Conservation (phyloP, 2,797 vertebrate genomes). For the Stomatorhinus walkeri region DNA sequence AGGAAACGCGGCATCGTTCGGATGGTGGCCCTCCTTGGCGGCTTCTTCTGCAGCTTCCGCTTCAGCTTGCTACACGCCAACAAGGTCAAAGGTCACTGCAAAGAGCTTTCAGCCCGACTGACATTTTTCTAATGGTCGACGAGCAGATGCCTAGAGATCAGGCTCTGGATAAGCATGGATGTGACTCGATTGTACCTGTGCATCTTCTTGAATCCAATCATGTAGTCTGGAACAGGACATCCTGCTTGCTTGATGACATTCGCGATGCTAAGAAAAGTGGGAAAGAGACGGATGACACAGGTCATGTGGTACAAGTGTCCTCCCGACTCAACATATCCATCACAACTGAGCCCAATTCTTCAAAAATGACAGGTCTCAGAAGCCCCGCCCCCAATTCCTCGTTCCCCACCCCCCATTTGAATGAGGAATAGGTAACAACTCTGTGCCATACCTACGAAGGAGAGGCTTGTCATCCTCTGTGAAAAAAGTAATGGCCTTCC, state of each 20-base stretch:
- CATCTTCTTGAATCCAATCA: constrained; percentile 80
- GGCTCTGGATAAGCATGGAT: neutral
- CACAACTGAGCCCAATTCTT: neutral
- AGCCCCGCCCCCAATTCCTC: neutral
- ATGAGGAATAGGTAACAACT: neutral
- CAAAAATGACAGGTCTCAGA: neutral
- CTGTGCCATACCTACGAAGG: constrained; percentile 72
- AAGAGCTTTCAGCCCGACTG: neutral
- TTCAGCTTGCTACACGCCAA: constrained; percentile 71
- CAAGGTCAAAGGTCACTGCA: neutral
- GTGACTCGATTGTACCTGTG: constrained; percentile 59
- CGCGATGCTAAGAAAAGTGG: constrained; percentile 66
- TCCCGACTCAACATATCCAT: neutral
- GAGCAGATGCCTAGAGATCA: neutral
- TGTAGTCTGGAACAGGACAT: constrained; percentile 91
- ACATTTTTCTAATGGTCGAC: neutral
- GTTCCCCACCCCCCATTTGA: neutral
- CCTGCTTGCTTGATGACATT: constrained; percentile 87
- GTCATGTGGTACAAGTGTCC: neutral
- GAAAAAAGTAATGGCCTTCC: constrained; percentile 88
- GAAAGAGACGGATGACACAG: neutral
- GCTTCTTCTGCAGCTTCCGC: constrained; percentile 78
- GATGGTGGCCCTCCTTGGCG: constrained; percentile 75
- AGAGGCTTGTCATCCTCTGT: constrained; percentile 93
- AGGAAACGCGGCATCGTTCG: constrained; percentile 78